Conservation (phyloP, 2,113 vertebrate species). For the Tichodroma muraria region DNA sequence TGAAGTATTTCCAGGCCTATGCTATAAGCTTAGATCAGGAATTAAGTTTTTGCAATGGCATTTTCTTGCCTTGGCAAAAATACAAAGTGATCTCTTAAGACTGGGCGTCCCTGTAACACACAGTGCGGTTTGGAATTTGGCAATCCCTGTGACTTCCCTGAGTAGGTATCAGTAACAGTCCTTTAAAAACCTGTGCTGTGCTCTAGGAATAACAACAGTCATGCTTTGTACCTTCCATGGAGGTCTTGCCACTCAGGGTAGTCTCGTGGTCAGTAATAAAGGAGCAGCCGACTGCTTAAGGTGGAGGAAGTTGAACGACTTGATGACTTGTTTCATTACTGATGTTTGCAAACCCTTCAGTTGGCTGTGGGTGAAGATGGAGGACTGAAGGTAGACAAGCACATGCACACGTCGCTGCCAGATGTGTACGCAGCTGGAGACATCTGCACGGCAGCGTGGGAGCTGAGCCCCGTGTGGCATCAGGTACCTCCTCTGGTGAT, state of each 20-base stretch:
- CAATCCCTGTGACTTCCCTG: not conserved
- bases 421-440: conserved; percentile 91
- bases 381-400: conserved; percentile 82
- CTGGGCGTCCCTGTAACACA: not conserved
- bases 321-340: not conserved
- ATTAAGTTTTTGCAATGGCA: not conserved
- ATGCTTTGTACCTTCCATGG: not conserved
- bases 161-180: not conserved
- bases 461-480: conserved; percentile 84
- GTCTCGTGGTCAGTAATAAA: not conserved
- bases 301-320: not conserved
- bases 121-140: not conserved
- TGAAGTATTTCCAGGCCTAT: not conserved
- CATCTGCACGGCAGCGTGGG: conserved; percentile 85
- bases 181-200: not conserved
- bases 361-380: conserved; percentile 81
- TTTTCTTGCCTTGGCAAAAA: not conserved
- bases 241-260: not conserved
- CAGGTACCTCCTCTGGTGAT: conserved; percentile 71
- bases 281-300: not conserved
- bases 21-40: not conserved
- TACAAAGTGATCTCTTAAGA: not conserved
- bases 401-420: conserved; percentile 84
- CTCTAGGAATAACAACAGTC: not conserved
- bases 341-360: conserved; percentile 58